Percentiles rank a stretch among this genome's conserved stretches.
Conservation (phyloP, 1,140 invertebrate genomes). For the Tachypleus tridentatus region DNA sequence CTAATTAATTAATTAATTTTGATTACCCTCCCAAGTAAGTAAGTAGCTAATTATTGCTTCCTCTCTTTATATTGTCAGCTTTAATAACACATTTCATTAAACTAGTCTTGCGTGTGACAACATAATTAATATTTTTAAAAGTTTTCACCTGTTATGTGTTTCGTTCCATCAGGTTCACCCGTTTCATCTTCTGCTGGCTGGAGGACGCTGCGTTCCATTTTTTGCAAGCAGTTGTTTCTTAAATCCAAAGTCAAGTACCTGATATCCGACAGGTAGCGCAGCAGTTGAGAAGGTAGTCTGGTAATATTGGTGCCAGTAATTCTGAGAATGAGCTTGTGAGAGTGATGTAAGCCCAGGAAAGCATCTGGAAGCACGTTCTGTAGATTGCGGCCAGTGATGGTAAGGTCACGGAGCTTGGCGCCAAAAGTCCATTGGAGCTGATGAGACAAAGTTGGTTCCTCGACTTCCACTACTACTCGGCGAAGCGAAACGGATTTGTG, state of each 20-base stretch:
- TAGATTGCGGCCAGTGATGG: slow-evolving; percentile 21
- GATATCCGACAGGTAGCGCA: slow-evolving; percentile 22
- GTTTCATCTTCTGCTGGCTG: too few species aligned
- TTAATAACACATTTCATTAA: too few species aligned
- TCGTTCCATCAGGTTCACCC: too few species aligned
- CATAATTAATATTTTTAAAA: too few species aligned
- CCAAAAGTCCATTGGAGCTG: slow-evolving; percentile 25
- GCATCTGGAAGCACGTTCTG: slow-evolving; percentile 23
- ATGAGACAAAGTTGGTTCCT: slow-evolving; percentile 23
- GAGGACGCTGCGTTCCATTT: too few species aligned
- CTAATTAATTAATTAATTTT: too few species aligned
- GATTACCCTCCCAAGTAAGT: too few species aligned
- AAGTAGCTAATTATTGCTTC: too few species aligned
- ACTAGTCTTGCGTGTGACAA: too few species aligned
- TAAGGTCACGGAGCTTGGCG: slow-evolving; percentile 20
- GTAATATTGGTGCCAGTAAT: slow-evolving; percentile 19
- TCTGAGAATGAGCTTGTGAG: slow-evolving; percentile 20
- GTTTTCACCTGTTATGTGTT: too few species aligned
- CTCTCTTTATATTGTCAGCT: too few species aligned
- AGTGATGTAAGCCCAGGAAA: slow-evolving; percentile 20
- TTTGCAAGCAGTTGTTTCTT: slow-evolving; percentile 14
- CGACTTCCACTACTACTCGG: slow-evolving; percentile 17
- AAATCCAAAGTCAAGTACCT: slow-evolving; percentile 22
- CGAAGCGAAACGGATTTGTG: slow-evolving; percentile 14
- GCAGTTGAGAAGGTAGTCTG: slow-evolving; percentile 18